Evolutionary conservation across 2,113 vertebrate species (phyloP), one percentile per base, ranked within the genome.

Genomic region (Phaethornis superciliosus): DNA sequence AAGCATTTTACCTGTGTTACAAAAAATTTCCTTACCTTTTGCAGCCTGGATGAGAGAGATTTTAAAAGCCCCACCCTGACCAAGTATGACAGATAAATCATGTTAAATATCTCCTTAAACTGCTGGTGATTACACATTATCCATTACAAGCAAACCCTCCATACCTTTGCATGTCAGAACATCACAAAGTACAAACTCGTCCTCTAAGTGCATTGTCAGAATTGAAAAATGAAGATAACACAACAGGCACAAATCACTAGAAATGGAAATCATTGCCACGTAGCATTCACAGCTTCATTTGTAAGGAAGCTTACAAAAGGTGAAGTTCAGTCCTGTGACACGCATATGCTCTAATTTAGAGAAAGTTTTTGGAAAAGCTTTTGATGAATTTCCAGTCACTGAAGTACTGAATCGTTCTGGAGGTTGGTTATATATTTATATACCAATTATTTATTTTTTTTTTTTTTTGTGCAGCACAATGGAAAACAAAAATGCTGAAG

Each of bases 321-420:
- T 67, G 23, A 81, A 37, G 30, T 74, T 85, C 80, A 52, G 5
- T 88, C 28, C 15, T 27, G 16, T 59, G 64, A 59, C 28, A 44
- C 28, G 15, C 44, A 92, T 67, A 63, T 64, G 51, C 15, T 84
- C 26, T 75, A 77, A 77, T 83, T 90, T 60, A 75, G 44, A 71
- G 80, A 67, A 67, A 9, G 3, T 5, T 85, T 90, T 74, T 63
- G 22, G 76, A 70, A 82, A 88, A 85, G 17, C 5, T 67, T 84
- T 77, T 55, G 46, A 82, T 68, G 82, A 51, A 63, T 91, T 84
- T 84, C 21, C 23, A 37, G 46, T 72, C n/a, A 77, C 49, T 87
- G 49, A 81, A 95, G 87, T 92, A 89, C 40, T 85, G 51, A 91
- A 90, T 77, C 15, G 26, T 12, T 62, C 85, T 80, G 59, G 81